Conservation (phyloP, 2,113 vertebrate genomes). For the Protomyctophum bolini region DNA sequence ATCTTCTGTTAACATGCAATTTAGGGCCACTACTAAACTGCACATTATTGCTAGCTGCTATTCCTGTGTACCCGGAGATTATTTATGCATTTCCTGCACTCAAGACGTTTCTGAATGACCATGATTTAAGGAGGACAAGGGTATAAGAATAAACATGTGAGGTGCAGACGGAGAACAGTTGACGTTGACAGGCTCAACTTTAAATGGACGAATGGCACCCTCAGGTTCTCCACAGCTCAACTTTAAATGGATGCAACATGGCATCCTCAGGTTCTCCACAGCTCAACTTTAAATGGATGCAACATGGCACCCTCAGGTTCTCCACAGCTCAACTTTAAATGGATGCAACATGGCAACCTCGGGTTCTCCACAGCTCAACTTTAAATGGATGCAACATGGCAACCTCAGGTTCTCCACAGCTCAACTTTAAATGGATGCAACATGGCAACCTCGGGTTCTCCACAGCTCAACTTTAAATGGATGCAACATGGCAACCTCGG, state of each 20-base stretch:
- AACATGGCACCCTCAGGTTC: background rate
- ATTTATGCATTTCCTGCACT: constrained; percentile 37
- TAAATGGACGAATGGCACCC: background rate
- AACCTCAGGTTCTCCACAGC: background rate
- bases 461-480: constrained; percentile 2
- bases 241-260: no score
- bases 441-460: background rate
- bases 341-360: background rate
- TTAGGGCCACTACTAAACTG: constrained; percentile 35
- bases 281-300: constrained; percentile 7
- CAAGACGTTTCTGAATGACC: constrained; percentile 30
- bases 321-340: constrained; percentile 4
- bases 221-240: background rate
- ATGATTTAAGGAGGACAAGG: constrained; percentile 5
- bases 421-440: constrained; percentile 5
- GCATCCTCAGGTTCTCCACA: background rate
- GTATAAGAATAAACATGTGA: constrained; percentile 7
- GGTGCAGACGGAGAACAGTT: background rate
- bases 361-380: constrained; percentile 1
- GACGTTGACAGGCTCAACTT: constrained; percentile 3
- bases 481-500: background rate
- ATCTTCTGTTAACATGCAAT: constrained; percentile 55
- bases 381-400: background rate
- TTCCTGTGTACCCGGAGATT: constrained; percentile 44
- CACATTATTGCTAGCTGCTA: constrained; percentile 45